A percentile compares a stretch with the other conserved stretches of the same genome.
Conservation (phyloP, 2,113 vertebrate species). For the Microcebus ravelobensis region DNA sequence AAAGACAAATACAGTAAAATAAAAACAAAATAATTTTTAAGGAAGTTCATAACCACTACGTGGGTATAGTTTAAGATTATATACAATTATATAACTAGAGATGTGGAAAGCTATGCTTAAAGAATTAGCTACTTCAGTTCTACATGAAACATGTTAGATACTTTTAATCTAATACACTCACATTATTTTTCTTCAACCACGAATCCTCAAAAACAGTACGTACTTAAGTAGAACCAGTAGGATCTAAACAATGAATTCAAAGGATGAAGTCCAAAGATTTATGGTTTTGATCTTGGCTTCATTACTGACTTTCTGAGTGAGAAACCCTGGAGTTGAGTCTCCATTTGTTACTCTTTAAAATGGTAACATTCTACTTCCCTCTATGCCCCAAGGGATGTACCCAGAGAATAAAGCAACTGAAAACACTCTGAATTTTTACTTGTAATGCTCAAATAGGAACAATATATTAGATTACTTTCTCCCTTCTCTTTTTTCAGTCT, state of each 20-base stretch:
- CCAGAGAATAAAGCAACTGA: neutral
- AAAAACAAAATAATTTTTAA: neutral
- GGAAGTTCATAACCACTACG: neutral
- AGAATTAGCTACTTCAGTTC: neutral
- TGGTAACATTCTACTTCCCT: neutral
- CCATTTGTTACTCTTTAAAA: neutral
- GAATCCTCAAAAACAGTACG: neutral
- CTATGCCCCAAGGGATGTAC: too few species aligned
- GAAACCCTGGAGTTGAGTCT: neutral
- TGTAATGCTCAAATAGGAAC: neutral
- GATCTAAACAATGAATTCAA: neutral
- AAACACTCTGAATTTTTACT: neutral
- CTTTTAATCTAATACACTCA: neutral
- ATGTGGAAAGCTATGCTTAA: conserved; percentile 23
- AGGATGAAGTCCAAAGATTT: neutral
- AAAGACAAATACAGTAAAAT: conserved; percentile 65
- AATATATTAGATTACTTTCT: neutral
- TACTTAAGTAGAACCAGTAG: neutral
- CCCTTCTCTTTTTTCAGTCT: neutral
- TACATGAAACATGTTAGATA: neutral
- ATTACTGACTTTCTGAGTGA: neutral
- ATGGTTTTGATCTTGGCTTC: neutral
- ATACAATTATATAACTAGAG: neutral
- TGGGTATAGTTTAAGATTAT: neutral
- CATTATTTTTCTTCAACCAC: neutral